Percentiles rank a stretch among this genome's conserved stretches.
These are phyloP conservation scores for Venustaconcha ellipsiformis DNA, from an alignment of 1,140 invertebrate species.

Conservation along the genomic window DNA sequence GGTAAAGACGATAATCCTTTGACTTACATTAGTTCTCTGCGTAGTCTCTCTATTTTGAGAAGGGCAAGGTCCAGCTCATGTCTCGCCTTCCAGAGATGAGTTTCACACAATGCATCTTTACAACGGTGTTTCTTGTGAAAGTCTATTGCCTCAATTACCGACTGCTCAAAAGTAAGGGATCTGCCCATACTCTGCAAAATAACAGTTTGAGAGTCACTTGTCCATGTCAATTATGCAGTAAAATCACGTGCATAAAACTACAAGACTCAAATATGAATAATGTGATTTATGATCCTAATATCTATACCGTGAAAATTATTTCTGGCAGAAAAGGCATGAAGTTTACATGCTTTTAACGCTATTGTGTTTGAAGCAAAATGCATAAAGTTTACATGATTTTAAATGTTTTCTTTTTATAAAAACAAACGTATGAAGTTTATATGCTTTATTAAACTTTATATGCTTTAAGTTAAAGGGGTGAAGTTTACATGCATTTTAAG, in stretches of 20 bases:
- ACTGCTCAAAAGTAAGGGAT: conserved; percentile 87
- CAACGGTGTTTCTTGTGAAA: conserved; percentile 77
- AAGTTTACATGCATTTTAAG: too few relatives aligned
- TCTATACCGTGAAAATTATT: background rate
- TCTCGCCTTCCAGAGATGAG: conserved; percentile 84
- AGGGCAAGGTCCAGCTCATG: conserved; percentile 89
- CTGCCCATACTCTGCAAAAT: conserved; percentile 79
- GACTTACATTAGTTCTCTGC: conserved; percentile 73
- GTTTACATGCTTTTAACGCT: background rate
- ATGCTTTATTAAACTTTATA: too few relatives aligned
- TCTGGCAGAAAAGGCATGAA: too few relatives aligned
- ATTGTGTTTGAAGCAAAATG: background rate
- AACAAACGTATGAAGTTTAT: background rate
- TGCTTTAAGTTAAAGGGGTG: too few relatives aligned
- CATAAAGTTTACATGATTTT: background rate
- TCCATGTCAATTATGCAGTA: background rate
- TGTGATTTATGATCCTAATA: background rate
- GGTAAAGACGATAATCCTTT: background rate
- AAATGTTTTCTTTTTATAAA: too few relatives aligned
- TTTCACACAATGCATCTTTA: conserved; percentile 79
- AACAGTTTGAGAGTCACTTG: background rate
- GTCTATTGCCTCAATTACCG: conserved; percentile 85
- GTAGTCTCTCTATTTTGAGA: conserved; percentile 84
- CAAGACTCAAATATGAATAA: background rate
- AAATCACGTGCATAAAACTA: background rate